Base-by-base conservation (phyloP, 2,888 invertebrate genomes). In the Ichneumon xanthorius region DNA sequence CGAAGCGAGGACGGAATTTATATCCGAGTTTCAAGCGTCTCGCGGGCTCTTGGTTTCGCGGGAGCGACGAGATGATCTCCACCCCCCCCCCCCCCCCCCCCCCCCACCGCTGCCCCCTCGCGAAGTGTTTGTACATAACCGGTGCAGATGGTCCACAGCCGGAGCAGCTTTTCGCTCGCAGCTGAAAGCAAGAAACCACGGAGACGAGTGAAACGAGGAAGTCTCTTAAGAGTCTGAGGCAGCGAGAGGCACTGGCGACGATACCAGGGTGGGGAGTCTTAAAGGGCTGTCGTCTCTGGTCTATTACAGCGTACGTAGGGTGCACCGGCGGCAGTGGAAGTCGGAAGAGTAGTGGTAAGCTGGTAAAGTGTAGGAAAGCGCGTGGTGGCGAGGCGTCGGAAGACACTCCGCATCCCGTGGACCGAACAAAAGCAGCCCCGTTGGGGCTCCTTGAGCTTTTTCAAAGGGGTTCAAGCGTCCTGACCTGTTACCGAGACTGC, bases 391-490 rank as follows among this genome's bases (percentile, higher is more conserved):
- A 76, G 75, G 75, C 70, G 75, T 76, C 65, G 78, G 61, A 70
- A 70, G 78, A 76, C 70, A 68, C 73, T 80, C 33, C 63, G 70
- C 33, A 63, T 75, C 76, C 61, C 81, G 50, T 26, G 76, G 76
- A 76, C 37, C 76, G 77, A 82, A 82, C 82, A 82, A 82, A 82
- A 78, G 82, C 71, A 77, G 55, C 55, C 67, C 63, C 82, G 75
- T 80, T 40, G 48, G 70, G 33, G 30, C 71, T 67, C 65, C 72
- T 82, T 71, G 48, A 65, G 67, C 30, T 76, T 71, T 76, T 58
- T 72, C 58, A 63, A 76, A 71, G 65, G 45, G 67, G 53, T 82
- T 77, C 72, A 55, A 71, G 55, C 82, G 37, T 55, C 61, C 53
- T 65, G 77, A 77, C 82, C 82, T 40, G 77, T 82, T 77, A 77